These are phyloP conservation scores for Parapristionchus giblindavisi DNA, from an alignment of 2,888 invertebrate species.

Conservation along the genomic window DNA sequence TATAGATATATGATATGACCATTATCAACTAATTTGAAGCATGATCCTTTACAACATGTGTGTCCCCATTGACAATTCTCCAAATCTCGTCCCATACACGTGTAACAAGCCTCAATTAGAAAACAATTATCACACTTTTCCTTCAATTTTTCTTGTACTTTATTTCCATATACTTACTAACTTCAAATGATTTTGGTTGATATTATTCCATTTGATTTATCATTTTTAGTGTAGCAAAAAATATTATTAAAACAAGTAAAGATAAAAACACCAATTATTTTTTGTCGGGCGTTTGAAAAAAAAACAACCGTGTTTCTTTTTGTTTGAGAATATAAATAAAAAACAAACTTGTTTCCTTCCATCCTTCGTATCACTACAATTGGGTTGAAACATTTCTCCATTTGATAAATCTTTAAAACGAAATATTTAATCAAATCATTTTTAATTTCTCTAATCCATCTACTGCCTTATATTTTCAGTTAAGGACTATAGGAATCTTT, in stretches of 20 bases:
- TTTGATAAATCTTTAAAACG: background rate
- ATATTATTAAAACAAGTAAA: too few species aligned
- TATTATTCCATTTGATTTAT: too few species aligned
- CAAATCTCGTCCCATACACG: constrained; percentile 59
- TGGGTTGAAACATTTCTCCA: constrained; percentile 38
- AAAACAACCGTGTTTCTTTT: too few species aligned
- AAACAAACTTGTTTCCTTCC: constrained; percentile 37
- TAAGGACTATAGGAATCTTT: too few species aligned
- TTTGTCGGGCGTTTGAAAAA: too few species aligned
- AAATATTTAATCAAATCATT: too few species aligned
- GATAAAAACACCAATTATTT: too few species aligned
- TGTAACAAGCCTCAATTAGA: constrained; percentile 35
- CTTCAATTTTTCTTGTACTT: background rate
- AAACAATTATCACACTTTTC: background rate
- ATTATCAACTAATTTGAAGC: constrained; percentile 59
- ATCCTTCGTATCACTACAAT: constrained; percentile 46
- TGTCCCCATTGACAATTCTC: constrained; percentile 57
- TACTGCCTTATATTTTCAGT: too few species aligned
- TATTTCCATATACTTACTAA: background rate
- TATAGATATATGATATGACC: constrained; percentile 38
- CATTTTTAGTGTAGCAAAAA: too few species aligned
- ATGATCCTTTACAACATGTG: constrained; percentile 61
- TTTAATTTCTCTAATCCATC: too few species aligned
- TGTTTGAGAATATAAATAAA: background rate
- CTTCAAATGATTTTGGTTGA: too few species aligned